Evolutionary conservation across 2,797 vertebrate species (phyloP).

Genomic region (Enteromius trimaculatus): DNA sequence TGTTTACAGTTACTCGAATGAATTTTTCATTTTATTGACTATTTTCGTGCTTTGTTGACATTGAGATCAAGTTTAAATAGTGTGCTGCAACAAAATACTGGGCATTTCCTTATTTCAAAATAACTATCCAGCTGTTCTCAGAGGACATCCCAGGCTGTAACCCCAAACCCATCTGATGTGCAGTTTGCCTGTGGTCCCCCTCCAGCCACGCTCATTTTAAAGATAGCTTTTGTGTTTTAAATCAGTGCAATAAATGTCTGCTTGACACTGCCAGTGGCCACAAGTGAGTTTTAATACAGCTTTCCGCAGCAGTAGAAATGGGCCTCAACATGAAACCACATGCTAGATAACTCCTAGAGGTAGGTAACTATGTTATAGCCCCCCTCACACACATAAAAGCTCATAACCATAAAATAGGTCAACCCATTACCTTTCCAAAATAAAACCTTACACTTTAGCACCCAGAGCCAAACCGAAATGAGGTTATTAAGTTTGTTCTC

Average conservation of each 20-base stretch:
- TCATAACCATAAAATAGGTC: slow-evolving; percentile 27
- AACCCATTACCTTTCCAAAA: slow-evolving; percentile 19
- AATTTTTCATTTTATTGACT: background rate
- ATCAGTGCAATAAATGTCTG: slow-evolving; percentile 25
- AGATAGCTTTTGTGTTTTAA: slow-evolving; percentile 25
- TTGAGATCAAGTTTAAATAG: background rate
- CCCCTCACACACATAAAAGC: slow-evolving; percentile 25
- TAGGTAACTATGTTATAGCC: slow-evolving; percentile 16
- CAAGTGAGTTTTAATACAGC: slow-evolving; percentile 27
- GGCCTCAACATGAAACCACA: slow-evolving; percentile 14
- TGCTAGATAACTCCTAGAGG: slow-evolving; percentile 20
- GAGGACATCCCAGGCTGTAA: slow-evolving; percentile 6
- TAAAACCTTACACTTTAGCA: slow-evolving; percentile 29
- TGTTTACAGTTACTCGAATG: background rate
- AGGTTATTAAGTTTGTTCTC: slow-evolving; percentile 33
- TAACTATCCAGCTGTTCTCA: background rate
- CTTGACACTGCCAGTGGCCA: slow-evolving; percentile 18
- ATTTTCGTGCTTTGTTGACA: background rate
- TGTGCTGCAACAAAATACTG: background rate
- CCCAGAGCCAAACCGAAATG: slow-evolving; percentile 13
- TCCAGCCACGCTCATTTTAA: slow-evolving; percentile 22
- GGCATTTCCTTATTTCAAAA: slow-evolving; percentile 2
- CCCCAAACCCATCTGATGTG: slow-evolving; percentile 15
- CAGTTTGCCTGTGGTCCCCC: slow-evolving; percentile 10
- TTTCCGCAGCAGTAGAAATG: slow-evolving; percentile 17